Base-by-base conservation (phyloP, 2,797 vertebrate species). In the Cetoscarus ocellatus region DNA sequence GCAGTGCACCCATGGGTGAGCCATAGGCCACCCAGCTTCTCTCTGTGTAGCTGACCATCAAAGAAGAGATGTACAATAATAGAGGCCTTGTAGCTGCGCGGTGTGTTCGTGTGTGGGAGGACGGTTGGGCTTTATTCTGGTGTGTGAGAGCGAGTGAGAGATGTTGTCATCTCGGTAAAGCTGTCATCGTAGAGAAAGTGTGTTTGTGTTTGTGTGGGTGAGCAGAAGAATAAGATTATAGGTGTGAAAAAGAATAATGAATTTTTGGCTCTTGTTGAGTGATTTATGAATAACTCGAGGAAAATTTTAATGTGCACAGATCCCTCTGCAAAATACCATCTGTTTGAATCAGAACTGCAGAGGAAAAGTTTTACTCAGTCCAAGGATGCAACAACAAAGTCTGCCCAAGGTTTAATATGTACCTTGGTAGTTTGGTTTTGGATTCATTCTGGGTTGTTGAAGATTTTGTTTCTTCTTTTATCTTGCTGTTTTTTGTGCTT, bases 1-100 rank as follows among this genome's bases (percentile, higher is more conserved):
- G 52, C 45, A 12, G 76, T 61, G 61, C 71, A 70, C 65, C 77
- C 60, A 54, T 39, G 66, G 83, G 80, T 78, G 77, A 75, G 48
- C 63, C 52, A 42, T 34, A 0, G 48, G 53, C 34, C 27, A 48
- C 11, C 38, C 42, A 43, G 12, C 55, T 44, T 61, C 55, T 42
- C 48, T 70, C 47, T 50, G 27, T 45, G 15, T 9, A 14, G 58
- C 52, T 74, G 76, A 78, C 83, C 76, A 79, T 77, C 71, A 77
- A 61, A 80, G 79, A 67, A 8, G 36, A 51, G 69, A 77, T 67
- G 57, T 52, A 51, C 50, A 51, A 51, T 34, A 62, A 69, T 0
- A 36, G 13, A 66, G 51, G 61, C 51, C 67, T 39, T 36, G 35
- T 47, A 63, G 62, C 12, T 60, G 67, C 9, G 0, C n/a, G 45